Evolutionary conservation across 2,888 invertebrate species (phyloP), one percentile per base, ranked within the genome.

Genomic region (Graphium colonna): DNA sequence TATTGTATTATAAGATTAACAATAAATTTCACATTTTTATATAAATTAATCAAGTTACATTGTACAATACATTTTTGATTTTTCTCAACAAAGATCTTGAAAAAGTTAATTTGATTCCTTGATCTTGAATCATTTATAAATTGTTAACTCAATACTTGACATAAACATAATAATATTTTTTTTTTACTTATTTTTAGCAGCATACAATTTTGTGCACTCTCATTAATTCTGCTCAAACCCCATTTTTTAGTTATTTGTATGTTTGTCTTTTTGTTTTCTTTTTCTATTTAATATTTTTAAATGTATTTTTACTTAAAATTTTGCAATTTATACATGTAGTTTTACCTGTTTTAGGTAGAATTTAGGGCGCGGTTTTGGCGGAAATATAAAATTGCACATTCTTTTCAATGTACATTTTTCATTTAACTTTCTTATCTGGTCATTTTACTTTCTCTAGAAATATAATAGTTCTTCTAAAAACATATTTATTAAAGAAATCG

Each of bases 191-290:
- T 51, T 48, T 57, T 39, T 57, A 65, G 62, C 65, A 68, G 68
- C 68, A 68, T 67, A 70, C 63, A 66, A 62, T 51, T 71, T 69
- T 67, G 75, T 76, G 65, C 82, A 85, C 88, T 89, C 88, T 89
- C 88, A 87, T 88, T 84, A 78, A 82, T 76, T 88, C 88, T 88
- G 87, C 83, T 82, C 77, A 76, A 82, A 83, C 87, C 88, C 85
- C 86, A 85, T 86, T 77, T 78, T 79, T 80, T 73, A 69, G 77
- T 79, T 77, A 62, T 77, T 77, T 75, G 16, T 52, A 8, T 45
- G 33, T 18, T 45, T 41, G 28, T 49, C 31, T 31, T 13, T 15
- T 8, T 17, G 15, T 40, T 21, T 21, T 21, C 21, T 21, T 21
- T 21, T 21, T 3, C 21, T 21, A 21, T 21, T 21, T 3, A 3